phyloP scores from a whole-genome alignment of 2,888 invertebrate species.

The Gibbula magus region DNA sequence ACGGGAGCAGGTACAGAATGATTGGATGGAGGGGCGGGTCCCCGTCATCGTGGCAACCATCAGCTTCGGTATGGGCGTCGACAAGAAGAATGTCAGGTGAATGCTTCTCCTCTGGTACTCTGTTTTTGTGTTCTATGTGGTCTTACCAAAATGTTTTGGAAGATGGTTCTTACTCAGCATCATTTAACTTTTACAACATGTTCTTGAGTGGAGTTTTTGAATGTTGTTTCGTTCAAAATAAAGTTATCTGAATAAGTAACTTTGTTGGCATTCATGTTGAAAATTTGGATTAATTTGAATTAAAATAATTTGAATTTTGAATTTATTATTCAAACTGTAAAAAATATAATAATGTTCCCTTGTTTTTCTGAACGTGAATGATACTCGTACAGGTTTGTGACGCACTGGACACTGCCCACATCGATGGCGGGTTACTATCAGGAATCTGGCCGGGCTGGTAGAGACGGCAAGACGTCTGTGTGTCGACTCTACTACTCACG shows the following conservation, averaged over 20 bases:
- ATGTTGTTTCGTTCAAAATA: too few relatives aligned
- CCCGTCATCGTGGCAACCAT: constrained; percentile 96
- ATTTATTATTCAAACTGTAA: too few relatives aligned
- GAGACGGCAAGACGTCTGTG: constrained; percentile 91
- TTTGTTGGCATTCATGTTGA: too few relatives aligned
- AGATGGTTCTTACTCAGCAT: too few relatives aligned
- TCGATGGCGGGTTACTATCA: constrained; percentile 97
- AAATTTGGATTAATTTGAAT: too few relatives aligned
- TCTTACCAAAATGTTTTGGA: too few relatives aligned
- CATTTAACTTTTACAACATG: too few relatives aligned
- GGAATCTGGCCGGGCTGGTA: constrained; percentile 96
- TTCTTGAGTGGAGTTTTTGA: too few relatives aligned
- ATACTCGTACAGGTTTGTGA: constrained; percentile 84
- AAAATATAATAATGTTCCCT: too few relatives aligned
- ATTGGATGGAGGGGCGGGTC: constrained; percentile 92
- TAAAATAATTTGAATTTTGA: too few relatives aligned
- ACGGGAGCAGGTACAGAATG: constrained; percentile 87
- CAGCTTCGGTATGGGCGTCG: constrained; percentile 99
- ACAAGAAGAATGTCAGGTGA: constrained; percentile 92
- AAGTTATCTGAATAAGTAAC: too few relatives aligned
- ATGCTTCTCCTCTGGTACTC: neutral
- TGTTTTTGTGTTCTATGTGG: too few relatives aligned
- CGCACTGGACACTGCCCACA: constrained; percentile 97
- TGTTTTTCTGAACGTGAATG: neutral
- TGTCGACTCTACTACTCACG: constrained; percentile 94